These are phyloP conservation scores for Podarcis siculus DNA, from an alignment of 2,797 vertebrate genomes.

Conservation along the genomic window DNA sequence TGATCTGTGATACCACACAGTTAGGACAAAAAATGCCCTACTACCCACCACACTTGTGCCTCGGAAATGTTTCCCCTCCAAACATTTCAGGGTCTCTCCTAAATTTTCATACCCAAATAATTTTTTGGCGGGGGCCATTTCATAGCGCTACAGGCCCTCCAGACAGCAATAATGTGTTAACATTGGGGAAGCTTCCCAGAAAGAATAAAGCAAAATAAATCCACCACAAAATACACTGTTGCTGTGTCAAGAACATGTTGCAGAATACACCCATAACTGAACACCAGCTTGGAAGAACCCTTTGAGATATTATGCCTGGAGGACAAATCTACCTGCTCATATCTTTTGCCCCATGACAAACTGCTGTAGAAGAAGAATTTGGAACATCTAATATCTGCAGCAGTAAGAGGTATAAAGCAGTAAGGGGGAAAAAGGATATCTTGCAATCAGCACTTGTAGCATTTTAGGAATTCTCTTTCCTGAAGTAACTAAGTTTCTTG, in stretches of 20 bases:
- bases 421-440: not conserved
- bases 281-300: not conserved
- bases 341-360: not conserved
- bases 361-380: not conserved
- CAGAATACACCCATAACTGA: not conserved
- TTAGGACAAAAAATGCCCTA: not conserved
- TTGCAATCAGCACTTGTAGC: not conserved
- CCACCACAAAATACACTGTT: too few relatives aligned
- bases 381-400: not conserved
- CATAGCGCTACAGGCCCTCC: too few relatives aligned
- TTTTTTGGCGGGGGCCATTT: too few relatives aligned
- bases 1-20: too few relatives aligned
- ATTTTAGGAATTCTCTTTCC: not conserved
- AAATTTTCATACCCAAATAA: too few relatives aligned
- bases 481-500: not conserved
- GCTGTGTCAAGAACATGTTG: too few relatives aligned
- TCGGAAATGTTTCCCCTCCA: not conserved
- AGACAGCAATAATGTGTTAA: too few relatives aligned
- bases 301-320: not conserved
- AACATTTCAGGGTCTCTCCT: not conserved
- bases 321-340: not conserved
- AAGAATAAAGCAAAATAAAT: too few relatives aligned
- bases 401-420: not conserved
- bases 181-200: too few relatives aligned
- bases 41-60: not conserved